phyloP scores from a whole-genome alignment of 2,888 invertebrate species.

The Phengaris arion region DNA sequence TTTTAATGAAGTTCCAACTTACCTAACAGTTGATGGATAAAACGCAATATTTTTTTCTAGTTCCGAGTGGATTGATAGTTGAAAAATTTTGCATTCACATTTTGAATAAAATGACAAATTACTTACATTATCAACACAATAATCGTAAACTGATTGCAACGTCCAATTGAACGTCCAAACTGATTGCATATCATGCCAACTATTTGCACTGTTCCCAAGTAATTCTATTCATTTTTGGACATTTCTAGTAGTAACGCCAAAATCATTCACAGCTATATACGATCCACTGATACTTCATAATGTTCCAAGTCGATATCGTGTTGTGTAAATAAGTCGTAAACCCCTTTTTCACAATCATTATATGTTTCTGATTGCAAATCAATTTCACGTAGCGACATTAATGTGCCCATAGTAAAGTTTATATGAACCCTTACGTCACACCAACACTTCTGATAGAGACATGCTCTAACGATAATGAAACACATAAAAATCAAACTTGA shows the following conservation, averaged over 20 bases:
- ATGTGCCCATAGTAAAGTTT: conserved; percentile 78
- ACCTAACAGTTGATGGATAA: neutral
- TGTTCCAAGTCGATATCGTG: conserved; percentile 68
- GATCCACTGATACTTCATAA: conserved; percentile 66
- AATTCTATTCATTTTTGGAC: conserved; percentile 1
- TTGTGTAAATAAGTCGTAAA: conserved; percentile 79
- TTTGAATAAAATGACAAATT: neutral
- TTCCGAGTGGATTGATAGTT: neutral
- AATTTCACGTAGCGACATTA: conserved; percentile 79
- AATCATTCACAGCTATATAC: conserved; percentile 34
- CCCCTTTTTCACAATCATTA: conserved; percentile 79
- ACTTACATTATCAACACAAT: neutral
- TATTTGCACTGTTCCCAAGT: neutral
- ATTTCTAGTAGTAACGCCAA: neutral
- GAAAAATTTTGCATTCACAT: neutral
- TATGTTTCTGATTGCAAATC: conserved; percentile 79
- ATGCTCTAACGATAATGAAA: conserved; percentile 58
- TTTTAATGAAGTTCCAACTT: conserved; percentile 27
- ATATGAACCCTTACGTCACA: conserved; percentile 75
- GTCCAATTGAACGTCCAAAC: too few relatives aligned
- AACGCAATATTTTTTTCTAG: conserved; percentile 2
- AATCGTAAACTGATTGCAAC: conserved; percentile 19
- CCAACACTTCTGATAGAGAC: conserved; percentile 63
- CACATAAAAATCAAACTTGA: conserved; percentile 33
- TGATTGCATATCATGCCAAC: neutral